phyloP scores from a whole-genome alignment of 2,797 vertebrate genomes.

The Intellagama lesueurii region DNA sequence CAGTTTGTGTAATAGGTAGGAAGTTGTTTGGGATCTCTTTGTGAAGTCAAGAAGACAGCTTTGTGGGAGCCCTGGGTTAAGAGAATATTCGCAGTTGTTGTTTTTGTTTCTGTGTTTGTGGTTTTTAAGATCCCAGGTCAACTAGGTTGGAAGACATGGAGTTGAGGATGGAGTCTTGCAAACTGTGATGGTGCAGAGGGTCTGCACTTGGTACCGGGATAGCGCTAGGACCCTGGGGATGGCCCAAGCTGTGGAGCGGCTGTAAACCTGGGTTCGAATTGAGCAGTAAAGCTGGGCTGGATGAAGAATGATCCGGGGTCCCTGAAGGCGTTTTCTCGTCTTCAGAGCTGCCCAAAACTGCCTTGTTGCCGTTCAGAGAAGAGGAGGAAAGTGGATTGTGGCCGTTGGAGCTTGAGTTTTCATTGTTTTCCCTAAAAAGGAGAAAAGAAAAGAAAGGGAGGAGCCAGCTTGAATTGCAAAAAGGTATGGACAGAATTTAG shows the following conservation, averaged over 20 bases:
- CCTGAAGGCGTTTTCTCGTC: constrained; percentile 97
- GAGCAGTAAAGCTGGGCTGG: constrained; percentile 92
- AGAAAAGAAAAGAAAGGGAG: background rate
- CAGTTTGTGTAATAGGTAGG: constrained; percentile 69
- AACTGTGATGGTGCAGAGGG: constrained; percentile 92
- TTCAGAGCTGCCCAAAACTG: constrained; percentile 96
- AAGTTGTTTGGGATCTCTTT: constrained; percentile 27
- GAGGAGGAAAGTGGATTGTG: constrained; percentile 94
- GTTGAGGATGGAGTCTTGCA: constrained; percentile 99
- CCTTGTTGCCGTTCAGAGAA: constrained; percentile 97
- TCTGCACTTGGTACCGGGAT: constrained; percentile 91
- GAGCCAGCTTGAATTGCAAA: background rate
- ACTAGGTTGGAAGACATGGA: constrained; percentile 98
- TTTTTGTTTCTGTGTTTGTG: too few relatives aligned
- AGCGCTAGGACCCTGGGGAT: constrained; percentile 96
- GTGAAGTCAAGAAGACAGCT: background rate
- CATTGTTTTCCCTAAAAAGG: constrained; percentile 92
- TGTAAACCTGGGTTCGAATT: constrained; percentile 88
- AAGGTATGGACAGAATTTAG: background rate
- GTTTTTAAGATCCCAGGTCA: constrained; percentile 94
- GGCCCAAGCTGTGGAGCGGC: constrained; percentile 92
- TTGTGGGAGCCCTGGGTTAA: background rate
- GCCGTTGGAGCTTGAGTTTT: constrained; percentile 96
- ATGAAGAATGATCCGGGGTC: constrained; percentile 94
- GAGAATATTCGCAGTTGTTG: background rate